Base-by-base conservation (phyloP, 1,140 invertebrate species). In the Eurosta solidaginis region DNA sequence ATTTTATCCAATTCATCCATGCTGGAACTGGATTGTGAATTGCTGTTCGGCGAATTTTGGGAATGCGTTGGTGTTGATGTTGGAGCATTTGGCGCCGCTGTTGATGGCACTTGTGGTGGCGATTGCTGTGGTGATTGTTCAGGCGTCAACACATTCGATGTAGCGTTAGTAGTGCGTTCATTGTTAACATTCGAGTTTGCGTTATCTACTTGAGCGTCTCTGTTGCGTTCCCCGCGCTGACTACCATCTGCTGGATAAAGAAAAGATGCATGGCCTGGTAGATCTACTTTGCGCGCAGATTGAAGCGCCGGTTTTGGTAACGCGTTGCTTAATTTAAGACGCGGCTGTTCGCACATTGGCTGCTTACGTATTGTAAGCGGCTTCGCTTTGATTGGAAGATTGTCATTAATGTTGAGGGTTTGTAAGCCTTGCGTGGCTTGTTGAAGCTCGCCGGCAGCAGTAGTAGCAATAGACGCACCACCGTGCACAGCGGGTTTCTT, bases 341-440 rank as follows among this genome's bases (percentile, higher is more conserved):
- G 93, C 2, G 94, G 94, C 79, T 94, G 93, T 84, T 95, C 93
- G 75, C 92, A 92, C 6, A 93, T 83, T 0, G 92, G 91, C 79
- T 93, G 91, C 85, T 95, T 96, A 87, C 94, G 93, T 74, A 96
- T 91, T 44, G 93, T 93, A 76, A 96, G 83, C 2, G 94, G 93
- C 78, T 93, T 92, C 1, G 94, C 92, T 89, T 95, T 95, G 76
- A 96, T 95, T 74, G 87, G 87, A 78, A 88, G 81, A 77, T 88
- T 80, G 93, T 92, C 88, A 89, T 86, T 86, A 40, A 86, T 86
- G 77, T 86, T 86, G 29, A 86, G 77, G 59, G 85, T 83, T 44
- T 85, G 83, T 78, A 86, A 78, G 1, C 83, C 84, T 49, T 84
- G 83, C 89, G 84, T 89, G 89, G 81, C 89, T 27, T 74, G 73